Evolutionary conservation across 2,888 invertebrate species (phyloP), one percentile per base, ranked within the genome.

Genomic region (Marasmarcha lunaedactyla): DNA sequence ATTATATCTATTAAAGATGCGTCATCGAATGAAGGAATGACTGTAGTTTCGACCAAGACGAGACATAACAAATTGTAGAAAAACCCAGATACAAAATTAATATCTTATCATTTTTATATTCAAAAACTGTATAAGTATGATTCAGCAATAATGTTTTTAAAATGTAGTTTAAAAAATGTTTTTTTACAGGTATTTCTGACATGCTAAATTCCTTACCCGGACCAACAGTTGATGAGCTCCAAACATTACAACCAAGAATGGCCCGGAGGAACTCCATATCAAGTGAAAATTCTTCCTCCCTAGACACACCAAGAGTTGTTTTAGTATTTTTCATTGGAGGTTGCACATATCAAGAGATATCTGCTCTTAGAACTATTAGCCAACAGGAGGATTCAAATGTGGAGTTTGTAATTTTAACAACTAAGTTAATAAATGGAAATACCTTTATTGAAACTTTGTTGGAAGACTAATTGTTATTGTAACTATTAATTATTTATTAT

Each of bases 251-350:
- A 45, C 85, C 86, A 0, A 84, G 87, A 1, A 86, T 85, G 54
- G 73, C 81, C 1, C 81, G 87, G 40, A 81, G 86, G 2, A 85
- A 85, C 41, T 86, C 87, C 0, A 79, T 86, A 12, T 85, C 86
- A 0, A 88, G 86, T 49, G 87, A 88, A 38, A 85, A 79, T 43
- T 88, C 89, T 1, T 73, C 70, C 0, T 58, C 74, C 1, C 57
- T 73, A 34, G 88, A 91, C 50, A 85, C 86, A 30, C 87, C 90
- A 0, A 85, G 86, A 48, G 90, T 95, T 1, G 90, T 97, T 6
- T 79, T 98, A 1, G 95, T 99, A 1, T 95, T 97, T 70, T 97
- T 98, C 64, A 90, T 99, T 11, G 99, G 99, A 2, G 99, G 99
- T 0, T 95, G 97, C 63, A 99, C 98, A 0, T 95, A 91, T 76